A percentile compares a stretch with the other conserved stretches of the same genome.
Conservation (phyloP, 2,113 vertebrate species). For the Hemichromis elongatus region DNA sequence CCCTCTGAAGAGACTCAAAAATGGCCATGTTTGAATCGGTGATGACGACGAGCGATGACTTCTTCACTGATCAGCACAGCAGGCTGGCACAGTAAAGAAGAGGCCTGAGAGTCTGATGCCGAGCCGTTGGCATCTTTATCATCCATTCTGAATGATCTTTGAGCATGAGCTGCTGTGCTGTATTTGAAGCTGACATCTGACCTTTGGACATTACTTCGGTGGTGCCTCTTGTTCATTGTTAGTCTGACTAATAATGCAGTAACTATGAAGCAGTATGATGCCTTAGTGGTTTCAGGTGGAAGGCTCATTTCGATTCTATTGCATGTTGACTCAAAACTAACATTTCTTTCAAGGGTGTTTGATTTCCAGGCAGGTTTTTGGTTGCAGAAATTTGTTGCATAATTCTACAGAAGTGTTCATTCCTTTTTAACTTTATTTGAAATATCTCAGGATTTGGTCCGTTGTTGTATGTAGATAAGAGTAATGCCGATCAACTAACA, state of each 20-base stretch:
- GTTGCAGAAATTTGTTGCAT: neutral
- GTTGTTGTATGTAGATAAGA: neutral
- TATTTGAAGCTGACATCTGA: neutral
- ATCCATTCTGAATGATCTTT: neutral
- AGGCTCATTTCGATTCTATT: neutral
- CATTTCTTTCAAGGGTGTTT: neutral
- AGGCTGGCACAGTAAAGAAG: neutral
- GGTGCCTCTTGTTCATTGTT: neutral
- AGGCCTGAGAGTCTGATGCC: neutral
- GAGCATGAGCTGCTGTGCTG: neutral
- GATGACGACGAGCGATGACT: neutral
- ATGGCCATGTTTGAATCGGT: neutral
- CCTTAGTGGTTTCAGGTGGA: neutral
- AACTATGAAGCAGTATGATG: neutral
- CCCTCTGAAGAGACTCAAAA: neutral
- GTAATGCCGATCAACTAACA: neutral
- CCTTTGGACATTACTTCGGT: neutral
- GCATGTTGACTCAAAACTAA: neutral
- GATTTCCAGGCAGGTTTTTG: neutral
- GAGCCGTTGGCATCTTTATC: neutral
- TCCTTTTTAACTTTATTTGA: neutral
- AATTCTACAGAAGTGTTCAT: neutral
- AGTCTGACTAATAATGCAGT: neutral
- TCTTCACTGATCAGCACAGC: neutral
- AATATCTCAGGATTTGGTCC: slow-evolving; percentile 10